Base-by-base conservation (phyloP, 2,888 invertebrate genomes). In the Noctua pronuba region DNA sequence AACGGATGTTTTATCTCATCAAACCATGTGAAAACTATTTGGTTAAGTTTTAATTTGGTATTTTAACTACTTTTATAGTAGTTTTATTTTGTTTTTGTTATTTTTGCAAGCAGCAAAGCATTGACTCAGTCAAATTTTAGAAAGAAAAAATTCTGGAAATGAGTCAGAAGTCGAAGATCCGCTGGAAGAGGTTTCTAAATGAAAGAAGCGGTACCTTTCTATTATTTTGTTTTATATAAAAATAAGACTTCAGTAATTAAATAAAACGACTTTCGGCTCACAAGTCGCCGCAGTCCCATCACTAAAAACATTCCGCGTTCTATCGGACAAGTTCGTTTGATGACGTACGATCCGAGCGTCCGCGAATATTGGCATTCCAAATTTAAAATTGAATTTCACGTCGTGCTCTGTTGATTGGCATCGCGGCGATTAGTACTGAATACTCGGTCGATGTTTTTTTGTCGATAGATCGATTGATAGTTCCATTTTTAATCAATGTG, bases 351-450 rank as follows among this genome's bases (percentile, higher is more conserved):
- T 79, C 62, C 66, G 69, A 77, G 31, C 73, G 75, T 58, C 44
- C 71, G 28, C 35, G 76, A 86, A 80, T 72, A 86, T 80, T 80
- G 73, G 44, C 76, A 67, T 85, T 85, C 73, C 52, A 66, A 80
- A 86, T 85, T 87, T 87, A 80, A 87, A 86, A 88, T 87, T 84
- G 78, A 88, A 85, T 88, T 82, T 87, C 52, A 79, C 77, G 72
- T 74, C 80, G 71, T 70, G 68, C 55, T 49, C 75, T 55, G 41
- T 72, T 84, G 82, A 88, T 88, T 87, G 81, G 73, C 69, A 65
- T 46, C 60, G 60, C 44, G 28, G 71, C 75, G 75, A 85, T 73
- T 79, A 85, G 70, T 79, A 67, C 35, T 85, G 82, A 31, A 52
- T 38, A 82, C 35, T 66, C 46, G 13, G 52, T 58, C 58, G 62